Conservation (phyloP, 2,797 vertebrate genomes). For the Mallotus villosus region DNA sequence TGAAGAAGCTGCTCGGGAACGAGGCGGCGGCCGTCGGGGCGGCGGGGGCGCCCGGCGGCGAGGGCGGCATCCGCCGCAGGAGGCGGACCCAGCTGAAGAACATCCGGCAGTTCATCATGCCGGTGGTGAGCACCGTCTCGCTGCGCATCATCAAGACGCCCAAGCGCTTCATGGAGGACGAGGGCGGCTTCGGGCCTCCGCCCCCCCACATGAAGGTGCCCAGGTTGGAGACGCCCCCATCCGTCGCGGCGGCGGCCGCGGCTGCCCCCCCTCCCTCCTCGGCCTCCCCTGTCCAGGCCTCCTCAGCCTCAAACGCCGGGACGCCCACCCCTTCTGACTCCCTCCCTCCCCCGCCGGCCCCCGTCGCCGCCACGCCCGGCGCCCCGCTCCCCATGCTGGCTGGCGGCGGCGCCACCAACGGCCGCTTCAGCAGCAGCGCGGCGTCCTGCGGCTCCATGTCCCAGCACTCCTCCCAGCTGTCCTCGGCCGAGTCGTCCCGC, state of each 20-base stretch:
- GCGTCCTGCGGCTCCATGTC: conserved; percentile 96
- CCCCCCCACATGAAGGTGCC: conserved; percentile 90
- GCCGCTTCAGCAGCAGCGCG: conserved; percentile 83
- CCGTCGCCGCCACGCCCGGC: background rate
- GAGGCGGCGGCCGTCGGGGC: conserved; percentile 82
- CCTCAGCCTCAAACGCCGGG: conserved; percentile 45
- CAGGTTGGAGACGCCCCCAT: conserved; percentile 78
- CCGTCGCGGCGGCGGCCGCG: conserved; percentile 54
- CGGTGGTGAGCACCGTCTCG: conserved; percentile 97
- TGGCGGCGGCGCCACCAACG: conserved; percentile 71
- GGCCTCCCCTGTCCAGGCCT: conserved; percentile 50
- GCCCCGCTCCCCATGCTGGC: conserved; percentile 61
- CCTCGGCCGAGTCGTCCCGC: conserved; percentile 94
- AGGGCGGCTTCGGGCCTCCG: conserved; percentile 82
- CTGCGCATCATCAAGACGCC: conserved; percentile 97
- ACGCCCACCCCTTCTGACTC: conserved; percentile 51
- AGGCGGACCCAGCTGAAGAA: conserved; percentile 93
- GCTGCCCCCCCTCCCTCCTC: conserved; percentile 49
- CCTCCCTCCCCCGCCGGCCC: conserved; percentile 62
- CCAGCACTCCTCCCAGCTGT: conserved; percentile 94
- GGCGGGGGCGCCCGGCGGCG: conserved; percentile 68
- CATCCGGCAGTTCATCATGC: conserved; percentile 99
- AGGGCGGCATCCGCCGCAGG: conserved; percentile 75
- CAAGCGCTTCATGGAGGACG: conserved; percentile 97
- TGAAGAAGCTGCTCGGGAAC: conserved; percentile 89